Evolutionary conservation across 2,113 vertebrate genomes (phyloP).

Genomic region (Dicentrarchus labrax): DNA sequence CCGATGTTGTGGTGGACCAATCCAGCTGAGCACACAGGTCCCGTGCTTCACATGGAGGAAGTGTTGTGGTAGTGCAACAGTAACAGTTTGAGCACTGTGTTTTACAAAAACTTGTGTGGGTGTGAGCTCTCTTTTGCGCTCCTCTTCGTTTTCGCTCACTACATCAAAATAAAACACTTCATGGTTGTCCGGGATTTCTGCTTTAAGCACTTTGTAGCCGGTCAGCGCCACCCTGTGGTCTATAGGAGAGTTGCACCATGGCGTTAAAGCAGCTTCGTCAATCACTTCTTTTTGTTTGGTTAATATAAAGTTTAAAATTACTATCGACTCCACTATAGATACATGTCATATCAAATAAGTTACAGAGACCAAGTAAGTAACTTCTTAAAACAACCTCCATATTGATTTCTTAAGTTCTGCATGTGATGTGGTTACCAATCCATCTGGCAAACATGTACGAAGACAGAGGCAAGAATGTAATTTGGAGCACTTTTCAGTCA

Average conservation of each 20-base stretch:
- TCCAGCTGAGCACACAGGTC: conserved; percentile 48
- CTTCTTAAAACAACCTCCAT: background rate
- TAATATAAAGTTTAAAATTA: no score
- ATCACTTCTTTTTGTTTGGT: background rate
- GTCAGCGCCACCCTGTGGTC: conserved; percentile 33
- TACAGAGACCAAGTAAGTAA: background rate
- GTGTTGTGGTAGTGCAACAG: background rate
- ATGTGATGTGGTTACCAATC: background rate
- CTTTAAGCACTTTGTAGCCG: background rate
- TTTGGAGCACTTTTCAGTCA: no score
- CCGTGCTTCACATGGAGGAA: conserved; percentile 29
- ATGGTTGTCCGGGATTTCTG: conserved; percentile 9
- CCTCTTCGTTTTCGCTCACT: conserved; percentile 15
- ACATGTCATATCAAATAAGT: background rate
- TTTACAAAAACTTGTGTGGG: background rate
- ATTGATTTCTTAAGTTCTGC: background rate
- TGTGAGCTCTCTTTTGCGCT: accelerated
- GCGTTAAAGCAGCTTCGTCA: background rate
- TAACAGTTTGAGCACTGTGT: background rate
- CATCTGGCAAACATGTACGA: no score
- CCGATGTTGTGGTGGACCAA: conserved; percentile 58
- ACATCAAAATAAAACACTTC: conserved; percentile 37
- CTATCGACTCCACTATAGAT: background rate
- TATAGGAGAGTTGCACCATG: background rate
- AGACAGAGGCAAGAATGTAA: no score